Conservation (phyloP, 2,888 invertebrate species). For the Protonemura montana region DNA sequence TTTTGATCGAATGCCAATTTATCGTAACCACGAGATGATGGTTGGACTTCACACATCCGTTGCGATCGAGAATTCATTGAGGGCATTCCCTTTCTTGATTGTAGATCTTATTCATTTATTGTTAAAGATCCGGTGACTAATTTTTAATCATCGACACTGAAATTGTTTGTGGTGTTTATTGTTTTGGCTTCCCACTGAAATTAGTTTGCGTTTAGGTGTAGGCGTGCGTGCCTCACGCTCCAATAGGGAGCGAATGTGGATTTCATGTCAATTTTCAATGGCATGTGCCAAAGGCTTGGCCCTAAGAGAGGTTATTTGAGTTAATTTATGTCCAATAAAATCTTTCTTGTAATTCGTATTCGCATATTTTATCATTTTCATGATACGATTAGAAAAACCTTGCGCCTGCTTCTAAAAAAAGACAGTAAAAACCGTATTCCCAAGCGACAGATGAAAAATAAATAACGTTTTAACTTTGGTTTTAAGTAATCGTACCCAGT, state of each 20-base stretch:
- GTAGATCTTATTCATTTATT: neutral
- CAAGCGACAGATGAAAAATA: neutral
- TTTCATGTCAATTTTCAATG: neutral
- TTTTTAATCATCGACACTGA: neutral
- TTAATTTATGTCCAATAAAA: neutral
- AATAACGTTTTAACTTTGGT: too few relatives aligned
- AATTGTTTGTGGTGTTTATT: neutral
- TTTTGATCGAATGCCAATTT: slow-evolving; percentile 30
- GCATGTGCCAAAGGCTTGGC: neutral
- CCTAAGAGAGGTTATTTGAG: neutral
- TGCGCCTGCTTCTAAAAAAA: neutral
- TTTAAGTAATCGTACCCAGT: too few relatives aligned
- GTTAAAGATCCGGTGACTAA: neutral
- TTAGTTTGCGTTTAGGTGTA: neutral
- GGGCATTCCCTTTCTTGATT: neutral
- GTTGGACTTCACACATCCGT: neutral
- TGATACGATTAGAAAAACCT: neutral
- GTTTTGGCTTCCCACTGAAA: neutral
- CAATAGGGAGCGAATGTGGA: neutral
- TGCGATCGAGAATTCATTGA: neutral
- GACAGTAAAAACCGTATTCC: neutral
- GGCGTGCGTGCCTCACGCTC: neutral
- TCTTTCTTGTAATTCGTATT: neutral
- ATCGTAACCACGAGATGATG: neutral
- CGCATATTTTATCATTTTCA: neutral